Percentiles rank a stretch among this genome's conserved stretches.
phyloP scores from a whole-genome alignment of 2,113 vertebrate genomes.

The Tor tambroides region DNA sequence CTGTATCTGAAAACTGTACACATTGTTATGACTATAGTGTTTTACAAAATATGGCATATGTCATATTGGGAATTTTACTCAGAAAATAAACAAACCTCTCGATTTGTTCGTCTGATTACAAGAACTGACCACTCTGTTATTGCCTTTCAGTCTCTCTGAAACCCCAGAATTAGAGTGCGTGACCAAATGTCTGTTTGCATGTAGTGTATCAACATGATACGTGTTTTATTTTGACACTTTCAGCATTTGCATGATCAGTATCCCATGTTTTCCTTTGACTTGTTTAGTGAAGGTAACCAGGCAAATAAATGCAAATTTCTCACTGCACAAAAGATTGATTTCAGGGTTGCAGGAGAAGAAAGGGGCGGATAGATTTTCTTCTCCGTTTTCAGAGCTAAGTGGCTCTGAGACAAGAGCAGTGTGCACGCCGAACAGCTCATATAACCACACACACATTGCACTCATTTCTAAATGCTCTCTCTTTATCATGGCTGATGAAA shows the following conservation, averaged over 20 bases:
- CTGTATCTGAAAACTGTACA: not conserved
- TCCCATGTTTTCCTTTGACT: not conserved
- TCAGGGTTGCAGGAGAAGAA: constrained; percentile 21
- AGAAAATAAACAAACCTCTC: not conserved
- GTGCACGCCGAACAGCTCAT: constrained; percentile 19
- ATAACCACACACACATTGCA: constrained; percentile 12
- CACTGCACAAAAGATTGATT: constrained; percentile 40
- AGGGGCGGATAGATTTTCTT: constrained; percentile 33
- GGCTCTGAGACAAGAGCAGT: constrained; percentile 24
- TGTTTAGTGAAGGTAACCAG: constrained; percentile 19
- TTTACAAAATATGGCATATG: not conserved
- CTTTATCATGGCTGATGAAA: constrained; percentile 39
- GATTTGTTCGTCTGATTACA: not conserved
- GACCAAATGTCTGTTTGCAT: constrained; percentile 18
- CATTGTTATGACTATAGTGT: not conserved
- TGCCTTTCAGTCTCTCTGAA: not conserved
- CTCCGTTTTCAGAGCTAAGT: constrained; percentile 38
- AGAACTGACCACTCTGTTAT: constrained; percentile 3
- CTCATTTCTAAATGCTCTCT: constrained; percentile 18
- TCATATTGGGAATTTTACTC: not conserved
- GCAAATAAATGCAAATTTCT: constrained; percentile 36
- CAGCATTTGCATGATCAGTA: constrained; percentile 23
- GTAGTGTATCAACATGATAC: not conserved
- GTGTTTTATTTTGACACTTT: constrained; percentile 12
- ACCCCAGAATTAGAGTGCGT: not conserved